phyloP scores from a whole-genome alignment of 2,888 invertebrate species.

The Synergus japonicus region DNA sequence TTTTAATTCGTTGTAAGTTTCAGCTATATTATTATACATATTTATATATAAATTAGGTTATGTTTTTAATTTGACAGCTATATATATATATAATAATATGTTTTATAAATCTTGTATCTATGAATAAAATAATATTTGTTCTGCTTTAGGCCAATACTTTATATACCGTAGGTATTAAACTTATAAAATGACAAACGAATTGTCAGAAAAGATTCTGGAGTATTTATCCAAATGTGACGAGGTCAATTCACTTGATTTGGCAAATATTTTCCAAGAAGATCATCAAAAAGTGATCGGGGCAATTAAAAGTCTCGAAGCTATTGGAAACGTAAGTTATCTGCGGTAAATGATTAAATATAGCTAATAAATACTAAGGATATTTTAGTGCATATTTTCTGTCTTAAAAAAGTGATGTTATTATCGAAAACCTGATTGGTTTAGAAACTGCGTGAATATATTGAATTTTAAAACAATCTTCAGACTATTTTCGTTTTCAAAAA shows the following conservation, averaged over 20 bases:
- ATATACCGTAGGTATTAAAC: background rate
- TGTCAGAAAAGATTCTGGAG: constrained; percentile 85
- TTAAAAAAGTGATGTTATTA: too few relatives aligned
- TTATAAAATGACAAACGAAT: constrained; percentile 79
- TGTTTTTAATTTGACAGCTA: too few relatives aligned
- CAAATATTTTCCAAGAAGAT: constrained; percentile 85
- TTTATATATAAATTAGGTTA: too few relatives aligned
- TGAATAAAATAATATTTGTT: background rate
- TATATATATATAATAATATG: too few relatives aligned
- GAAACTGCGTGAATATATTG: too few relatives aligned
- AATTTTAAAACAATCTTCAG: too few relatives aligned
- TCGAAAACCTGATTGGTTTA: too few relatives aligned
- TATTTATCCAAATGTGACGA: constrained; percentile 81
- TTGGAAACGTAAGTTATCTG: constrained; percentile 81
- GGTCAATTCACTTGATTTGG: constrained; percentile 85
- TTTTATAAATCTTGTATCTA: too few relatives aligned
- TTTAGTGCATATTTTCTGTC: too few relatives aligned
- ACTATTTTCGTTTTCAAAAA: too few relatives aligned
- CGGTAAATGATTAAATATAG: background rate
- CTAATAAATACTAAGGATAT: background rate
- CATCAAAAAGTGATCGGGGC: constrained; percentile 96
- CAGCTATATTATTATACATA: too few relatives aligned
- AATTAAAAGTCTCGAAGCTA: constrained; percentile 92
- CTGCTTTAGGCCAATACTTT: background rate
- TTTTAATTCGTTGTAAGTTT: too few relatives aligned